A percentile compares a stretch with the other conserved stretches of the same genome.
Evolutionary conservation across 2,113 vertebrate genomes (phyloP).

Genomic region (Tonatia bakeri): DNA sequence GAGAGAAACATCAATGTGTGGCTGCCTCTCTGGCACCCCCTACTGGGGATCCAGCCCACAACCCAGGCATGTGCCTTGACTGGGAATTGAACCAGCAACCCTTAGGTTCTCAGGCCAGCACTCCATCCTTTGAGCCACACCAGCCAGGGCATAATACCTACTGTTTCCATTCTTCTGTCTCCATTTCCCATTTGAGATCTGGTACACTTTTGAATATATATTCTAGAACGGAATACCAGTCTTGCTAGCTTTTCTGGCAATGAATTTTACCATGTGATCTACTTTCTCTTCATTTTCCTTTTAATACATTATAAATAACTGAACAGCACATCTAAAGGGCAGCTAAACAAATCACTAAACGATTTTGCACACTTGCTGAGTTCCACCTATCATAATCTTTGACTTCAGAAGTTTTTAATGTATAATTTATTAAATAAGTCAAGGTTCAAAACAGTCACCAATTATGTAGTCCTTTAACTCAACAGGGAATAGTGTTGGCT

Average conservation of each 20-base stretch:
- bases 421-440: slow-evolving; percentile 55
- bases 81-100: too few species aligned
- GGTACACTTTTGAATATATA: not conserved
- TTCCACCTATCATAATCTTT: not conserved
- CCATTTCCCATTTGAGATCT: not conserved
- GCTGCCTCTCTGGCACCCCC: too few species aligned
- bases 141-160: not conserved
- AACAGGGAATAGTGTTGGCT: not conserved
- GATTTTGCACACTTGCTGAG: not conserved
- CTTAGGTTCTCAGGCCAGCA: too few species aligned
- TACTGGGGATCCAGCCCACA: too few species aligned
- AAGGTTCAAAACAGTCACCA: slow-evolving; percentile 18
- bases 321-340: slow-evolving; percentile 36
- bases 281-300: slow-evolving; percentile 43
- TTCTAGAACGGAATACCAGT: not conserved
- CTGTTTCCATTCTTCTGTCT: not conserved
- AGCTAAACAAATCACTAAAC: slow-evolving; percentile 38
- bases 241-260: not conserved
- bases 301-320: slow-evolving; percentile 58
- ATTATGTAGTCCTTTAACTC: slow-evolving; percentile 47
- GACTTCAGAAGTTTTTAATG: slow-evolving; percentile 46
- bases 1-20: too few species aligned
- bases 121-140: too few species aligned
- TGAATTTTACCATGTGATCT: slow-evolving; percentile 25
- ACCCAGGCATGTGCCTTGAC: too few species aligned